These are phyloP conservation scores for Rhadinocentrus ornatus DNA, from an alignment of 2,797 vertebrate genomes.

Conservation along the genomic window DNA sequence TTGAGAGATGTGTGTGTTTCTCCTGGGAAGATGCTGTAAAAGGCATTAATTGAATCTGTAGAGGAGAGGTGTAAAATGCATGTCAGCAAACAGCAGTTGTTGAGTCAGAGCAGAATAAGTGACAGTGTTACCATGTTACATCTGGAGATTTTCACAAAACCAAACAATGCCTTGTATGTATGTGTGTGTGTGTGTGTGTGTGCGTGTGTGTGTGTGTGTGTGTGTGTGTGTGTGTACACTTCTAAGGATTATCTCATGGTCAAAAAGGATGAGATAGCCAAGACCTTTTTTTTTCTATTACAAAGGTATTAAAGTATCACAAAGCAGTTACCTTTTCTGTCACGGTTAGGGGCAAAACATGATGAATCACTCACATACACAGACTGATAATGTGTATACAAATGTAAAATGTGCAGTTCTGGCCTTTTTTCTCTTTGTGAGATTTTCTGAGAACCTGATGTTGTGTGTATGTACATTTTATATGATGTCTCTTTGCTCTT, in stretches of 20 bases:
- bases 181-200: background rate
- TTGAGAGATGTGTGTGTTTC: constrained; percentile 26
- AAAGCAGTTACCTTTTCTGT: background rate
- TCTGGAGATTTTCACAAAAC: constrained; percentile 5
- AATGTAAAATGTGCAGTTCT: background rate
- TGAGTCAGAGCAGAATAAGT: constrained; percentile 39
- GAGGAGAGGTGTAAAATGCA: constrained; percentile 64
- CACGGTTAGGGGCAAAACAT: background rate
- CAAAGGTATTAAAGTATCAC: background rate
- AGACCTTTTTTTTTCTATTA: background rate
- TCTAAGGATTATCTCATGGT: background rate
- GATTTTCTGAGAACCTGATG: constrained; percentile 12
- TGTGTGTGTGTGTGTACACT: background rate
- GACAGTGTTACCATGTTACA: constrained; percentile 13
- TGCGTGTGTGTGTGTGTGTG: background rate
- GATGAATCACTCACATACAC: background rate
- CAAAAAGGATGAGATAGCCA: constrained; percentile 7
- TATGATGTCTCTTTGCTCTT: constrained; percentile 13
- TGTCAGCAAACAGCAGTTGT: constrained; percentile 48
- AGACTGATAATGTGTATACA: background rate
- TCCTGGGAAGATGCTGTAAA: constrained; percentile 53
- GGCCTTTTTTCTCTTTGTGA: constrained; percentile 13
- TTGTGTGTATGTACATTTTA: constrained; percentile 23
- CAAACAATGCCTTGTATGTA: constrained; percentile 10
- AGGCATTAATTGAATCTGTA: constrained; percentile 69